Evolutionary conservation across 2,888 invertebrate genomes (phyloP), one percentile per base, ranked within the genome.

Genomic region (Macrosiphum euphorbiae): DNA sequence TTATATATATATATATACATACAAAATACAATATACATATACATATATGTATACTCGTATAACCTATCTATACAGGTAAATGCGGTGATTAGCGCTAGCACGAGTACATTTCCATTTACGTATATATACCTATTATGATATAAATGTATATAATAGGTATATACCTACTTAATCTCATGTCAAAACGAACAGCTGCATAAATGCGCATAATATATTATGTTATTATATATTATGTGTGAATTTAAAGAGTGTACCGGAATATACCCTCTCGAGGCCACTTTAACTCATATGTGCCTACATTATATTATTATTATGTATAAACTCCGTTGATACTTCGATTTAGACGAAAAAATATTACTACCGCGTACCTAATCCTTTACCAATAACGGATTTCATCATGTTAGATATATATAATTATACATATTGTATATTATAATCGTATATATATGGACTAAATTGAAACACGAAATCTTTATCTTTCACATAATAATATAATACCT

Each of bases 311-410:
- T 61, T 67, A n/a, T 67, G n/a, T n/a, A n/a, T 67, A n/a, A 35
- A 41, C 58, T 52, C 26, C 35, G 90, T 52, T 84, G 78, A 78
- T 50, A 52, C 84, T 90, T 90, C 35, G 16, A 52, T 90, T 50
- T 26, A 35, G 67, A 90, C 67, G 47, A 50, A 26, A 52, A 52
- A 67, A 90, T 67, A 67, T 47, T 35, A 84, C 90, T 90, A 35
- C 90, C 78, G 78, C 78, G 61, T 78, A n/a, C n/a, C n/a, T n/a
- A 90, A 90, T 90, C 90, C 26, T 90, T 90, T 41, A 52, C 90
- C 90, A 84, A 90, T 90, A 90, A 78, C 24, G 20, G 52, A 84
- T 90, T 90, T 78, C 90, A 78, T 90, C 28, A 84, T 52, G 35
- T 52, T 35, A 52, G 41, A 28, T 35, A 35, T 24, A 47, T 24